phyloP scores from a whole-genome alignment of 2,113 vertebrate species.

The Gasterosteus nipponicus region DNA sequence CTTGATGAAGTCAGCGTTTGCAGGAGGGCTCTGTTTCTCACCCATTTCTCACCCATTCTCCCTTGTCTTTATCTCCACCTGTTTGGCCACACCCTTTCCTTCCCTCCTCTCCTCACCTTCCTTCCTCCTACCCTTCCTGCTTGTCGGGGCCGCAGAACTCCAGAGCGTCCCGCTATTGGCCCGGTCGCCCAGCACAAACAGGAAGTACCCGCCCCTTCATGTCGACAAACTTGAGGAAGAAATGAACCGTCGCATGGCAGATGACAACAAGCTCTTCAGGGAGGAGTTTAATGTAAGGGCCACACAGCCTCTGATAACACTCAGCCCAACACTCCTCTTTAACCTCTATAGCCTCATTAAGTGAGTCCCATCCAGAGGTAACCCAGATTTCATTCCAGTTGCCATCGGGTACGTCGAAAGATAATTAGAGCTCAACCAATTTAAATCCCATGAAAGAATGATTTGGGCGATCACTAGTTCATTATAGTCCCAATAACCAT shows the following conservation, averaged over 20 bases:
- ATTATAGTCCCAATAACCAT: background rate
- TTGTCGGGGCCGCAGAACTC: conserved; percentile 82
- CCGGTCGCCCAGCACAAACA: conserved; percentile 97
- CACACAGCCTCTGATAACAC: conserved; percentile 13
- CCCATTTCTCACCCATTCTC: background rate
- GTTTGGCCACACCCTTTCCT: conserved; percentile 49
- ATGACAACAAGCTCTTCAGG: conserved; percentile 98
- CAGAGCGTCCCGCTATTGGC: conserved; percentile 97
- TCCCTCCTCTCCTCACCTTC: conserved; percentile 26
- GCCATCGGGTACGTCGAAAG: background rate
- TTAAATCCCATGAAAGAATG: background rate
- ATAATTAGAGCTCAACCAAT: background rate
- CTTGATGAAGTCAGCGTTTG: conserved; percentile 27
- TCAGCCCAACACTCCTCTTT: background rate
- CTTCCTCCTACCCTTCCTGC: conserved; percentile 37
- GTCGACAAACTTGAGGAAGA: conserved; percentile 98
- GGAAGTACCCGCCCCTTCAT: conserved; percentile 95
- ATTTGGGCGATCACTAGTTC: background rate
- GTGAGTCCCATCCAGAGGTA: background rate
- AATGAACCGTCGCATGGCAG: conserved; percentile 97
- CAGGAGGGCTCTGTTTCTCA: conserved; percentile 25
- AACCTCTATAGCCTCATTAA: background rate
- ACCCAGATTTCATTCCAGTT: background rate
- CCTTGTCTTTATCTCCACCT: conserved; percentile 50
- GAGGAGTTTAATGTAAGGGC: conserved; percentile 94